Evolutionary conservation across 2,797 vertebrate species (phyloP).

Genomic region (Sebastes iracundus): DNA sequence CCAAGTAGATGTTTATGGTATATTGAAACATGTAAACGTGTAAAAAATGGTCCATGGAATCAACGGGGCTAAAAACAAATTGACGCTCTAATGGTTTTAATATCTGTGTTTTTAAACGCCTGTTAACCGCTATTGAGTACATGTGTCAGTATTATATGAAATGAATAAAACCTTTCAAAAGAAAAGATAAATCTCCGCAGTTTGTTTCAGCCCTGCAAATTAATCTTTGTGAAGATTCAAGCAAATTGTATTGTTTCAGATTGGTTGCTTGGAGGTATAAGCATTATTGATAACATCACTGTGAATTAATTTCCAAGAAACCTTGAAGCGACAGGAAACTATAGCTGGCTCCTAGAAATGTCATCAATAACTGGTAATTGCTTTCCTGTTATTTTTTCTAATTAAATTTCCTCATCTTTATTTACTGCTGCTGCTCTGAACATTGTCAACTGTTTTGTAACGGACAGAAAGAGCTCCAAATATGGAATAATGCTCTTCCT

Average conservation of each 20-base stretch:
- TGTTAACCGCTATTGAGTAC: conserved; percentile 87
- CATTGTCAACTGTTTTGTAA: not conserved
- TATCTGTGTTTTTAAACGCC: conserved; percentile 89
- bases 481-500: not conserved
- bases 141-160: conserved; percentile 89
- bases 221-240: not conserved
- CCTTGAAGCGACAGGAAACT: conserved; percentile 2
- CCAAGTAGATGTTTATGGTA: conserved; percentile 84
- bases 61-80: conserved; percentile 75
- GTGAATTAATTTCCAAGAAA: conserved; percentile 26
- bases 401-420: not conserved
- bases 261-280: not conserved
- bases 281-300: not conserved
- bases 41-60: conserved; percentile 78
- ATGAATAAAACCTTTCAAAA: conserved; percentile 86
- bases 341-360: conserved; percentile 13
- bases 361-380: conserved; percentile 26
- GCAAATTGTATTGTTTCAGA: not conserved
- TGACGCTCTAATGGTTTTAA: conserved; percentile 84
- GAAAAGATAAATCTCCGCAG: conserved; percentile 33
- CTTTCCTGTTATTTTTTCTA: conserved; percentile 4
- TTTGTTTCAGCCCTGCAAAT: not conserved
- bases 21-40: conserved; percentile 83
- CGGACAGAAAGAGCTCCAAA: not conserved
- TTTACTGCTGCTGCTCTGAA: conserved; percentile 8